Base-by-base conservation (phyloP, 2,888 invertebrate genomes). In the Andrena hattorfiana region DNA sequence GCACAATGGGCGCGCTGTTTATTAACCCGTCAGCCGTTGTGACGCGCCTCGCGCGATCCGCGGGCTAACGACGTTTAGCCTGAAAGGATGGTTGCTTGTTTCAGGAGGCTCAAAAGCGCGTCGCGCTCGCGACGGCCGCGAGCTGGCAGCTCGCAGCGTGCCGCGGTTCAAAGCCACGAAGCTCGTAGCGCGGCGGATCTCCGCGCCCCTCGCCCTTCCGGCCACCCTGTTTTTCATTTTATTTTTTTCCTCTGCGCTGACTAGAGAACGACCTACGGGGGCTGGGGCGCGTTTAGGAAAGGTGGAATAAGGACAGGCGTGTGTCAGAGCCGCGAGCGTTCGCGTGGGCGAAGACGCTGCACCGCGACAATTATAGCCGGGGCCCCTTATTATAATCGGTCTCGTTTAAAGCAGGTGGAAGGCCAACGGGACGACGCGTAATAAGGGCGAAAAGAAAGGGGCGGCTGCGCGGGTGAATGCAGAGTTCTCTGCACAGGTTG, bases 341-440 rank as follows among this genome's bases (percentile, higher is more conserved):
- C 60, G 32, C 56, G 56, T 26, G 71, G 63, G 67, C 77, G 81
- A 81, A 81, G 77, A 77, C 51, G 42, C 49, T 56, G 70, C 54
- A n/a, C 20, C 67, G 51, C 70, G 80, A 83, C 83, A 83, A 83
- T 83, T 77, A 77, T 51, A 49, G 28, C 26, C 23, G 56, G 68
- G 77, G 54, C 77, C 73, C 75, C 83, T 74, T 83, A 83, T 83
- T 83, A 83, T 83, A 83, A 83, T 77, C 81, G 66, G 60, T 66
- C 60, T 26, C 77, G 81, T 73, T 83, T 81, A 81, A 81, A 81
- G 74, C 83, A 62, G 72, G 64, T 62, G 76, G 69, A 72, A 81
- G 72, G 79, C 28, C 60, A 60, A 60, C 54, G 42, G 75, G 79
- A 63, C 72, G 56, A 42, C 35, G 77, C 54, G 73, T 81, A 77